phyloP scores from a whole-genome alignment of 1,140 invertebrate species.

The Andricus grossulariae region DNA sequence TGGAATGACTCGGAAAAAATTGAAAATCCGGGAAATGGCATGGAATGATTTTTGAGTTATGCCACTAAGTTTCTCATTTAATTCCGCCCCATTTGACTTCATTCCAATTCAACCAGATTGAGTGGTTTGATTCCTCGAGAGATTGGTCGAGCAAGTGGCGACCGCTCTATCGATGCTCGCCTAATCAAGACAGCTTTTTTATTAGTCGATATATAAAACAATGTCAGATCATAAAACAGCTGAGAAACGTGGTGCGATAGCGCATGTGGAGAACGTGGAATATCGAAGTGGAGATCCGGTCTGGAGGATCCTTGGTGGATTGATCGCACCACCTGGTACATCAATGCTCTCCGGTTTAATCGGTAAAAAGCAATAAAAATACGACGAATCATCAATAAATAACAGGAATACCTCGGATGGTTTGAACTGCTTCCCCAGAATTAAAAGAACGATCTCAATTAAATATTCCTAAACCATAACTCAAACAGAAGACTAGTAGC shows the following conservation, averaged over 20 bases:
- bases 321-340: slow-evolving; percentile 58
- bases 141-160: neutral
- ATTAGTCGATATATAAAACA: slow-evolving; percentile 14
- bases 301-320: slow-evolving; percentile 53
- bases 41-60: no score
- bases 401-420: neutral
- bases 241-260: slow-evolving; percentile 54
- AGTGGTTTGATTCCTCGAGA: neutral
- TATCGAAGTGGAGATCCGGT: slow-evolving; percentile 51
- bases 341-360: slow-evolving; percentile 5
- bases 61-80: no score
- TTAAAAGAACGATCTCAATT: neutral
- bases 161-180: no score
- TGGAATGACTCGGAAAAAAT: no score
- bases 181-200: neutral
- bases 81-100: no score
- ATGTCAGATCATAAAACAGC: slow-evolving; percentile 50
- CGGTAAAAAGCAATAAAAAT: neutral
- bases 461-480: neutral
- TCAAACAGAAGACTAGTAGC: neutral
- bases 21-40: no score
- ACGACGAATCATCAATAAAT: neutral
- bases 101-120: no score
- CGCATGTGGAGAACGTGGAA: slow-evolving; percentile 58
- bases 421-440: slow-evolving; percentile 10